These are phyloP conservation scores for Adrianichthys oophorus DNA, from an alignment of 2,797 vertebrate genomes.

Conservation along the genomic window DNA sequence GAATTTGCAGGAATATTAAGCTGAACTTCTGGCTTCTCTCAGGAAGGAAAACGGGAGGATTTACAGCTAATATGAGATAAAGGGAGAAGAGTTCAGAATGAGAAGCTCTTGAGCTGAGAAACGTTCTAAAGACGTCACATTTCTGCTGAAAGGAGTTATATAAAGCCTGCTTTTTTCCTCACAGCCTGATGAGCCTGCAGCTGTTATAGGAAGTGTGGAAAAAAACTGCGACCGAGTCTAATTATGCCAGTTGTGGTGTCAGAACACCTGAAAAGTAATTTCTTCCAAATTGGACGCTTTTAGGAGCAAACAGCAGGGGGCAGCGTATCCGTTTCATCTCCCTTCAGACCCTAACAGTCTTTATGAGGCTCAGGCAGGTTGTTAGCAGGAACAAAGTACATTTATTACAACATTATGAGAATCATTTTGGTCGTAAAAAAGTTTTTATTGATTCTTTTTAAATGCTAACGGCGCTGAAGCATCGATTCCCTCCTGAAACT, in stretches of 20 bases:
- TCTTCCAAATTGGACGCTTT: constrained; percentile 37
- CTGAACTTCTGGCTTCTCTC: not conserved
- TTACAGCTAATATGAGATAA: constrained; percentile 1
- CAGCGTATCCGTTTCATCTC: constrained; percentile 11
- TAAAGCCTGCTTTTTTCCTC: not conserved
- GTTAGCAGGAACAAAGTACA: not conserved
- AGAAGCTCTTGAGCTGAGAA: no score
- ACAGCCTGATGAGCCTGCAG: constrained; percentile 15
- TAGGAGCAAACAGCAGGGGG: constrained; percentile 30
- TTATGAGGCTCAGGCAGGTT: no score
- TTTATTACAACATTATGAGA: not conserved
- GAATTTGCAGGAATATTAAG: not conserved
- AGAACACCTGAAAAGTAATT: constrained; percentile 39
- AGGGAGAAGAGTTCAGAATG: not conserved
- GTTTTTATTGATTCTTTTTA: not conserved
- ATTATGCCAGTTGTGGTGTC: constrained; percentile 44
- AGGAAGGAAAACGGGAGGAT: no score
- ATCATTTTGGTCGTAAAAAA: not conserved
- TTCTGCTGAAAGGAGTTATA: no score
- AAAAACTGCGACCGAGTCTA: constrained; percentile 32
- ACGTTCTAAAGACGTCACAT: no score
- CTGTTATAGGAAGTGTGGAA: not conserved
- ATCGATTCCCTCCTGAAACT: constrained; percentile 7
- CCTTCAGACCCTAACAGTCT: not conserved
- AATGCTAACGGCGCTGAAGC: not conserved